Conservation (phyloP, 1,140 invertebrate species). For the Mesaphorura yosii region DNA sequence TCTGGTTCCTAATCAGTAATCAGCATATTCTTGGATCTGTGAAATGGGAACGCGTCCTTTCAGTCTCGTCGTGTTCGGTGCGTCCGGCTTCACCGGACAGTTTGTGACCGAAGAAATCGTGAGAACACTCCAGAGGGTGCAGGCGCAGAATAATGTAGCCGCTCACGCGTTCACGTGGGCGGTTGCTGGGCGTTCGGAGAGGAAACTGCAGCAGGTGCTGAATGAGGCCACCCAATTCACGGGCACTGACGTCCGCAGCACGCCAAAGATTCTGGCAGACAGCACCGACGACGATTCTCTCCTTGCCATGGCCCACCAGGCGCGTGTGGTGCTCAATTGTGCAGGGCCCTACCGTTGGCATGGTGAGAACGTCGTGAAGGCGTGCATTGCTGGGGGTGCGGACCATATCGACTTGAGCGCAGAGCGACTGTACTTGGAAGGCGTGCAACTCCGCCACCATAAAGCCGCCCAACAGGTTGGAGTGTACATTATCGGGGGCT, state of each 20-base stretch:
- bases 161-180: conserved; percentile 47
- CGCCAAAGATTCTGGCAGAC: conserved; percentile 49
- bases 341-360: conserved; percentile 78
- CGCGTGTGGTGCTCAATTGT: conserved; percentile 68
- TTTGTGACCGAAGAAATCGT: conserved; percentile 56
- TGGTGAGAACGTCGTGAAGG: conserved; percentile 76
- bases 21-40: too few species aligned
- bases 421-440: conserved; percentile 61
- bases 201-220: conserved; percentile 57
- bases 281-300: conserved; percentile 57
- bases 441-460: conserved; percentile 67
- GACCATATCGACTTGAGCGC: conserved; percentile 56
- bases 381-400: conserved; percentile 65
- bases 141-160: conserved; percentile 19
- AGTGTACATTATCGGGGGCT: conserved; percentile 75
- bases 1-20: too few species aligned
- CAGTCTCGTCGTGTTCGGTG: conserved; percentile 68
- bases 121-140: conserved; percentile 35
- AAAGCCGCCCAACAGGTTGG: conserved; percentile 59
- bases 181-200: conserved; percentile 55
- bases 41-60: too few species aligned
- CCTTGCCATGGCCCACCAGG: conserved; percentile 56
- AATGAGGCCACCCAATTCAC: conserved; percentile 46
- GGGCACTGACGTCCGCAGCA: conserved; percentile 32
- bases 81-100: conserved; percentile 74